Percentiles rank a stretch among this genome's conserved stretches.
phyloP scores from a whole-genome alignment of 2,888 invertebrate species.

The Drosophila prolongata region DNA sequence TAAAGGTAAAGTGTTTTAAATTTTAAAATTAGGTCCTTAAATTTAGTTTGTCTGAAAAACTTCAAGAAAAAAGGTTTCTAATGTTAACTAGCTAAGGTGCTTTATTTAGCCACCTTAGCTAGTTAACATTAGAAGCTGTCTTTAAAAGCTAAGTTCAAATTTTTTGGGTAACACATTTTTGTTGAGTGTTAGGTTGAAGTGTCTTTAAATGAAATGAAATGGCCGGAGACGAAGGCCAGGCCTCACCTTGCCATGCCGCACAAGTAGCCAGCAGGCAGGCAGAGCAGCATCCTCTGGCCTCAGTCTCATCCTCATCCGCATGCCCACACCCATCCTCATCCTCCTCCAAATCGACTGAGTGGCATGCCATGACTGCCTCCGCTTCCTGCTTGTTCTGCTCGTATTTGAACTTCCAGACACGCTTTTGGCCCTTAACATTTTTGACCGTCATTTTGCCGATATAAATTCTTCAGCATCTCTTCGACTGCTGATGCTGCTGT shows the following conservation, averaged over 20 bases:
- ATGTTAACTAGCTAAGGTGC: too few species aligned
- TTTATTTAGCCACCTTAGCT: too few species aligned
- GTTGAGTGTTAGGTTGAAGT: constrained; percentile 10
- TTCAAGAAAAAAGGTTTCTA: too few species aligned
- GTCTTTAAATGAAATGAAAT: constrained; percentile 33
- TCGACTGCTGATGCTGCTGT: constrained; percentile 6
- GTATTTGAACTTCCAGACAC: constrained; percentile 82
- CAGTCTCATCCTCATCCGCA: neutral
- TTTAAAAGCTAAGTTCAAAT: too few species aligned
- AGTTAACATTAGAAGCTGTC: too few species aligned
- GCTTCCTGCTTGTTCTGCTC: constrained; percentile 52
- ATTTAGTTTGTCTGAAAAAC: too few species aligned
- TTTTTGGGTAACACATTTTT: neutral
- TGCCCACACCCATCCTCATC: constrained; percentile 11
- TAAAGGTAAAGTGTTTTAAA: too few species aligned
- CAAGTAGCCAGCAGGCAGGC: constrained; percentile 68
- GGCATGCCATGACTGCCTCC: constrained; percentile 57
- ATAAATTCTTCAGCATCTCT: constrained; percentile 65
- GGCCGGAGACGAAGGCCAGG: constrained; percentile 47
- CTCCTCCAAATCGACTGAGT: constrained; percentile 49
- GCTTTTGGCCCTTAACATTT: constrained; percentile 82
- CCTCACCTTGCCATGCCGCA: constrained; percentile 72
- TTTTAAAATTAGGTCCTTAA: too few species aligned
- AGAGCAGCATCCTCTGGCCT: constrained; percentile 24
- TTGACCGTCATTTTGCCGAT: constrained; percentile 77